Evolutionary conservation across 35 echinoderm and acorn worm species (phyloP), one percentile per base, ranked within the genome.

Genomic region (Anneissia japonica): DNA sequence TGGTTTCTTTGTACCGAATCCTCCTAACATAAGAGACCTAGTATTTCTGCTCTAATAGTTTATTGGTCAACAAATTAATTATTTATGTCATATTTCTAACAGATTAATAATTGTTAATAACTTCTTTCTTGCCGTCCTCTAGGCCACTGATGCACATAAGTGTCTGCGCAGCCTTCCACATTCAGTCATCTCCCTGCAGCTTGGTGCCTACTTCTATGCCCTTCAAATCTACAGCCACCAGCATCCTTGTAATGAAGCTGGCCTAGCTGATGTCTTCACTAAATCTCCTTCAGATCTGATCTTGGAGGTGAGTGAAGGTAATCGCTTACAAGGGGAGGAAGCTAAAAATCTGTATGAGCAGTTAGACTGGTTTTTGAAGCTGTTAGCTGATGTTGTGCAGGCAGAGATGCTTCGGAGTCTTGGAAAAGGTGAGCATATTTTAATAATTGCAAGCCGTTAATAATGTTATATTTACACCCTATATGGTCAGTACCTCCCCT

Each of bases 201-300:
- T 94, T 76, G 92, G 89, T 3, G 91, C 96, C 29, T 99, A 99
- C 72, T 91, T 86, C 86, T 99, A 94, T 72, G 96, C 96, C 34
- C 83, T 94, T 35, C 96, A 99, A 34, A 80, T 91, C 10, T 55
- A 82, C 35, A 74, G 39, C 7, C 72, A 73, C 36, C 35, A 89
- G 23, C 36, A 89, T 29, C 86, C 86, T 30, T 73, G 73, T 33
- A 72, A 88, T 13, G 26, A 56, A 46, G 39, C 86, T 35, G 41
- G 84, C 34, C 77, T 81, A 26, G 77, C 80, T 36, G 46, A 46
- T 28, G 37, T 87, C 74, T 90, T 93, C 74, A 34, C 51, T 21
- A 80, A 77, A 46, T 23, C 88, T 0, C 85, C 92, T 31, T 56
- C 85, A 5, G 51, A 73, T 13, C 81, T 98, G 33, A 94, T 98